These are phyloP conservation scores for Chironomus riparius DNA, from an alignment of 2,888 invertebrate species.

Conservation along the genomic window DNA sequence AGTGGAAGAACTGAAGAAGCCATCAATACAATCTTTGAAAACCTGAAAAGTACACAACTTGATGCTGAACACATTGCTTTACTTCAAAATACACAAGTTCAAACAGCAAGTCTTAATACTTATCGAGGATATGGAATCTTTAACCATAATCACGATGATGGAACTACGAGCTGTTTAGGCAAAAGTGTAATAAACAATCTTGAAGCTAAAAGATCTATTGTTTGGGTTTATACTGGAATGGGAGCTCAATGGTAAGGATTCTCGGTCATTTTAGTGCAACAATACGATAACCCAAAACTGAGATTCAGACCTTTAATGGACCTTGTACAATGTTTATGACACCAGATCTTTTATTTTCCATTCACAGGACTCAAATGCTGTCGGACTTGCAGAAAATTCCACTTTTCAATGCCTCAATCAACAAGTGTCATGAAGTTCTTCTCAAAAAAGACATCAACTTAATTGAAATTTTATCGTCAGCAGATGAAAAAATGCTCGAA, in stretches of 20 bases:
- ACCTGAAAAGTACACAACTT: constrained; percentile 47
- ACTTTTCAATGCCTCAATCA: constrained; percentile 56
- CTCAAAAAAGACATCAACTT: constrained; percentile 50
- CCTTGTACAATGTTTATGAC: too few species aligned
- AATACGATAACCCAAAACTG: too few species aligned
- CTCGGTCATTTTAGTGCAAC: too few species aligned
- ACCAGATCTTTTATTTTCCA: too few species aligned
- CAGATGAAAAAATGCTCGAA: constrained; percentile 45
- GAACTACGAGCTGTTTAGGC: constrained; percentile 35
- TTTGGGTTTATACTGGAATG: constrained; percentile 89
- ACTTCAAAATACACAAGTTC: constrained; percentile 37
- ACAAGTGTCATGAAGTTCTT: constrained; percentile 46
- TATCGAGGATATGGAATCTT: constrained; percentile 53
- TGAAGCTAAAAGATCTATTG: constrained; percentile 60
- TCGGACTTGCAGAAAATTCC: constrained; percentile 58
- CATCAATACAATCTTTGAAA: constrained; percentile 51
- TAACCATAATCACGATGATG: background rate
- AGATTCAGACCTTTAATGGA: too few species aligned
- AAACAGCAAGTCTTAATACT: background rate
- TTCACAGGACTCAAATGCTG: constrained; percentile 40
- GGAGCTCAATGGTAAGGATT: constrained; percentile 51
- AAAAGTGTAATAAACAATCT: constrained; percentile 52
- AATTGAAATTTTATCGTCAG: constrained; percentile 48
- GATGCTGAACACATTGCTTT: constrained; percentile 49
- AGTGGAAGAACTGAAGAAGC: constrained; percentile 69